A percentile compares a stretch with the other conserved stretches of the same genome.
These are phyloP conservation scores for Tokudaia tokunoshimensis DNA, from an alignment of 2,797 vertebrate genomes.

Conservation along the genomic window DNA sequence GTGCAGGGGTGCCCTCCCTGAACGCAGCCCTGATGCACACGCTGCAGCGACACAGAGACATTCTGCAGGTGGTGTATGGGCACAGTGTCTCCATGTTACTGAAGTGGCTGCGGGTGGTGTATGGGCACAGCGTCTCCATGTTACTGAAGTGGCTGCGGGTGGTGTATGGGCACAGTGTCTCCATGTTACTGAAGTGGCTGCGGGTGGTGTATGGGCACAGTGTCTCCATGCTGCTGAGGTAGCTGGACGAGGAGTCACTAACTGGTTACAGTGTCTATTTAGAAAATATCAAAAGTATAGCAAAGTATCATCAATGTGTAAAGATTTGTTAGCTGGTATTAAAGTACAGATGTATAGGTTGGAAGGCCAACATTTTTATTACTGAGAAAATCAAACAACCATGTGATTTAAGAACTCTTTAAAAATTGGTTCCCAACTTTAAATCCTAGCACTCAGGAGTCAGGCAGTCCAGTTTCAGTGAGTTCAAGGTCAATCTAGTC, in stretches of 20 bases:
- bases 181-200: no score
- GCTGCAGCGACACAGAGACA: conserved; percentile 97
- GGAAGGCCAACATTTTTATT: conserved; percentile 59
- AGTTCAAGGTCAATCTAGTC: background rate
- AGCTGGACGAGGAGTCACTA: conserved; percentile 25
- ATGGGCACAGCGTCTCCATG: conserved; percentile 71
- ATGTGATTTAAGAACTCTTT: background rate
- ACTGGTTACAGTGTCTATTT: conserved; percentile 44
- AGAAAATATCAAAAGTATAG: conserved; percentile 37
- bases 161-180: background rate
- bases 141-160: no score
- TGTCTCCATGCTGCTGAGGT: background rate
- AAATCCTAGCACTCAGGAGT: background rate
- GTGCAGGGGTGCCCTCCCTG: conserved; percentile 94
- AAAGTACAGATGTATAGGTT: conserved; percentile 50
- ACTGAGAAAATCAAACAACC: conserved; percentile 20
- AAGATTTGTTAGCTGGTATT: background rate
- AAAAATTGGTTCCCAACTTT: background rate
- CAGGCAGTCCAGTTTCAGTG: background rate
- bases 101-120: conserved; percentile 91
- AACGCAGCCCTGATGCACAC: conserved; percentile 99
- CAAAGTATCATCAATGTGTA: conserved; percentile 11
- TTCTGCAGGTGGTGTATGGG: conserved; percentile 92
- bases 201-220: background rate
- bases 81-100: conserved; percentile 72